Base-by-base conservation (phyloP, 2,888 invertebrate species). In the Drosophila ochracea region DNA sequence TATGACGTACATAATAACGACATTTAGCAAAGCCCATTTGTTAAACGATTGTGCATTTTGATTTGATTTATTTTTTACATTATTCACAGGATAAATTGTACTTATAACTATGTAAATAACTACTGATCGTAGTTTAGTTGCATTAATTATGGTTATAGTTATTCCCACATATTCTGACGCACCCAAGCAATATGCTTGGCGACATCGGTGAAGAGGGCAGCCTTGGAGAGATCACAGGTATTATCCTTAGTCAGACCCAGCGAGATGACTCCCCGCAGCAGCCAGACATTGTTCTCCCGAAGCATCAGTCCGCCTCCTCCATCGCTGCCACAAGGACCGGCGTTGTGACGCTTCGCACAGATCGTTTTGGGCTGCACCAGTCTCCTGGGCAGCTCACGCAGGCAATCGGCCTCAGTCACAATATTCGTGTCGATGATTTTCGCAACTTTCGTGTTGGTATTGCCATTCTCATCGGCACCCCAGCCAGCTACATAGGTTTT, bases 161-260 rank as follows among this genome's bases (percentile, higher is more conserved):
- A 78, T 39, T 65, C 25, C 90, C 83, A 80, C 79, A 91, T 87
- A 60, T 91, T 89, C 25, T 68, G 68, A 19, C 80, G 84, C 31
- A 95, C 94, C 95, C 95, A 95, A 16, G 87, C 76, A 35, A 93
- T 90, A 82, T 94, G 94, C 82, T 95, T 94, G 3, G 95, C 95
- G 31, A 94, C 92, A 83, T 96, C 96, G 0, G 95, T 95, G 84
- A 95, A 96, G 13, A 96, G 94, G 1, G 95, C 92, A 80, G 94
- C 96, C 78, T 95, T 94, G 37, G 94, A 91, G 0, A 95, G 93
- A 87, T 96, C 95, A 84, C 96, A 96, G 60, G 87, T 92, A 60
- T 93, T 93, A 28, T 61, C 53, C 39, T 70, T 67, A 0, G 16
- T 13, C 30, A 74, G 74, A 0, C 94, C 93, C 7, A 93, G 92